Percentiles rank a stretch among this genome's conserved stretches.
These are phyloP conservation scores for Bimastos eiseni DNA, from an alignment of 2,888 invertebrate species.

Conservation along the genomic window DNA sequence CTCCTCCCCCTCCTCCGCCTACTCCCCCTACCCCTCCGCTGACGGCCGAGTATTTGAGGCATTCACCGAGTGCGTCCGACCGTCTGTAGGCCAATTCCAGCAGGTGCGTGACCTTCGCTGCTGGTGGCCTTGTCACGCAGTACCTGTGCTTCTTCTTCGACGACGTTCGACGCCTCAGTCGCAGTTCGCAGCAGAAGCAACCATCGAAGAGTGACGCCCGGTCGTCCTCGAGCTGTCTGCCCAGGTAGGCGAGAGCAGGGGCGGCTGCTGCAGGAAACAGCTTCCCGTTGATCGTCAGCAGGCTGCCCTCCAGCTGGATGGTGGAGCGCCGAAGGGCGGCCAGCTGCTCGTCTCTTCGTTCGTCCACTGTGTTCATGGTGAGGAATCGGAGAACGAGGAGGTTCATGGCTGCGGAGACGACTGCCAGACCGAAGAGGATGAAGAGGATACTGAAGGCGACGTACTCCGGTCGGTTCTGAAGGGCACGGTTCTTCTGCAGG, in stretches of 20 bases:
- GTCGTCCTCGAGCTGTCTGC: neutral
- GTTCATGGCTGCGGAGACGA: conserved; percentile 97
- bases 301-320: conserved; percentile 91
- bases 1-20: neutral
- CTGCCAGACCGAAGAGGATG: conserved; percentile 96
- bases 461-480: conserved; percentile 77
- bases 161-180: neutral
- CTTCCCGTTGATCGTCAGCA: conserved; percentile 69
- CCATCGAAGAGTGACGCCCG: conserved; percentile 72
- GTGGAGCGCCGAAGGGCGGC: conserved; percentile 89
- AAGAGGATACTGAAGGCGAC: conserved; percentile 95
- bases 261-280: conserved; percentile 15
- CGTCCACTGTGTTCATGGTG: conserved; percentile 97
- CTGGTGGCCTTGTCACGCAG: conserved; percentile 29
- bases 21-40: conserved; percentile 59
- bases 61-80: neutral
- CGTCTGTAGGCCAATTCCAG: conserved; percentile 17
- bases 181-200: conserved; percentile 73
- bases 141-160: conserved; percentile 32
- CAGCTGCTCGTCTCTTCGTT: conserved; percentile 74
- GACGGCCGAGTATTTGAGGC: conserved; percentile 15
- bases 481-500: conserved; percentile 80
- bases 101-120: conserved; percentile 25
- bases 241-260: conserved; percentile 9
- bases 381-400: conserved; percentile 92